These are phyloP conservation scores for Watersipora subatra DNA, from an alignment of 1,140 invertebrate genomes.

Conservation along the genomic window DNA sequence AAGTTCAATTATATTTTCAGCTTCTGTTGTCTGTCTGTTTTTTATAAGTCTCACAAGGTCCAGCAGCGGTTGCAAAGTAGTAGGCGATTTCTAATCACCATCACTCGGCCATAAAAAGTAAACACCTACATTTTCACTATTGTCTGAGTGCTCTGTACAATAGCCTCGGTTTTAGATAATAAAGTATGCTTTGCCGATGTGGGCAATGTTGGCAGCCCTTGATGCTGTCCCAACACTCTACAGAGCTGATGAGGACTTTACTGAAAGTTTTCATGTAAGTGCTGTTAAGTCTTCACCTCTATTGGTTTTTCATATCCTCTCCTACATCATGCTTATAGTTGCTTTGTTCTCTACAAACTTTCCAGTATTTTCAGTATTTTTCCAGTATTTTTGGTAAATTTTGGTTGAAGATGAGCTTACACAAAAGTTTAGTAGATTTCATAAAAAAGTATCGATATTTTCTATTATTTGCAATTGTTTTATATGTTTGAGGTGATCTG, in stretches of 20 bases:
- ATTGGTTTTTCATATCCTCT: background rate
- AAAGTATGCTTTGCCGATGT: conserved; percentile 44
- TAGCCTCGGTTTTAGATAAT: conserved; percentile 26
- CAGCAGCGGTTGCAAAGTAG: no score
- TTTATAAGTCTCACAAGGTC: no score
- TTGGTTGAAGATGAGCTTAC: background rate
- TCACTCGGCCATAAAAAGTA: background rate
- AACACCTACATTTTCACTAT: background rate
- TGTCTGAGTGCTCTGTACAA: background rate
- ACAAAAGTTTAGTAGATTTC: no score
- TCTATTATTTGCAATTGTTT: no score
- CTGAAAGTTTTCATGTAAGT: background rate
- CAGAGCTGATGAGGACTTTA: conserved; percentile 21
- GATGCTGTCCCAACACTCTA: conserved; percentile 29
- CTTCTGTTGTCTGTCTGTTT: no score
- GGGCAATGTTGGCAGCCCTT: conserved; percentile 45
- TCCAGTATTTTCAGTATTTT: background rate
- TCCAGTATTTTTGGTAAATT: background rate
- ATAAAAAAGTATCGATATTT: no score
- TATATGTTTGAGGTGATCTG: background rate
- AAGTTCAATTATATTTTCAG: conserved; percentile 14
- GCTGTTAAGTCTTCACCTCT: background rate
- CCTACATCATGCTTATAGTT: background rate
- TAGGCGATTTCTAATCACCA: background rate
- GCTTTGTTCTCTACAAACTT: background rate